These are phyloP conservation scores for Busseola fusca DNA, from an alignment of 2,888 invertebrate genomes.

Conservation along the genomic window DNA sequence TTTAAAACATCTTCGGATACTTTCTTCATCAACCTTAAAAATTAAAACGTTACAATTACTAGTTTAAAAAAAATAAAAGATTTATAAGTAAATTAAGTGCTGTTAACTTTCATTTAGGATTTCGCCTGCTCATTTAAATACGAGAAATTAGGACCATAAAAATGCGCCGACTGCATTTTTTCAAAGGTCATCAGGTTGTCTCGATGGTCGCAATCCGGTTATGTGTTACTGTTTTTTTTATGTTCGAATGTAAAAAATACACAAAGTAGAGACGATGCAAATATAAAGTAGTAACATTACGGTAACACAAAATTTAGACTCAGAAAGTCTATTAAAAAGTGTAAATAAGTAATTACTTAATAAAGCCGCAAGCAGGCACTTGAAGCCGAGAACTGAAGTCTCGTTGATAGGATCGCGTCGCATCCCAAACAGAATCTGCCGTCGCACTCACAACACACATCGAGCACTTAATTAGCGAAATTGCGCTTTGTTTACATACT, in stretches of 20 bases:
- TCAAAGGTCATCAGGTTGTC: slow-evolving; percentile 30
- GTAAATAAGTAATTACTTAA: slow-evolving; percentile 28
- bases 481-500: slow-evolving; percentile 79
- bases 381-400: slow-evolving; percentile 64
- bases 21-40: neutral
- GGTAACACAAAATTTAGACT: too few relatives aligned
- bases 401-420: slow-evolving; percentile 68
- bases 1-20: neutral
- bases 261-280: neutral
- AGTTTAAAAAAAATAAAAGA: neutral
- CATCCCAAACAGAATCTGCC: slow-evolving; percentile 71
- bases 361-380: slow-evolving; percentile 35
- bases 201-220: neutral
- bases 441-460: slow-evolving; percentile 69
- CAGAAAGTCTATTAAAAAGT: slow-evolving; percentile 14
- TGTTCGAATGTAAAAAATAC: neutral
- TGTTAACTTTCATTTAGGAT: slow-evolving; percentile 4
- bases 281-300: neutral
- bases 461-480: slow-evolving; percentile 84
- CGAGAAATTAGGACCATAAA: slow-evolving; percentile 13
- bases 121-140: slow-evolving; percentile 4
- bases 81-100: neutral
- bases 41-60: neutral
- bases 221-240: slow-evolving; percentile 18
- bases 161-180: slow-evolving; percentile 41